Percentiles rank a stretch among this genome's conserved stretches.
phyloP scores from a whole-genome alignment of 2,797 vertebrate species.

The Margarornis squamiger region DNA sequence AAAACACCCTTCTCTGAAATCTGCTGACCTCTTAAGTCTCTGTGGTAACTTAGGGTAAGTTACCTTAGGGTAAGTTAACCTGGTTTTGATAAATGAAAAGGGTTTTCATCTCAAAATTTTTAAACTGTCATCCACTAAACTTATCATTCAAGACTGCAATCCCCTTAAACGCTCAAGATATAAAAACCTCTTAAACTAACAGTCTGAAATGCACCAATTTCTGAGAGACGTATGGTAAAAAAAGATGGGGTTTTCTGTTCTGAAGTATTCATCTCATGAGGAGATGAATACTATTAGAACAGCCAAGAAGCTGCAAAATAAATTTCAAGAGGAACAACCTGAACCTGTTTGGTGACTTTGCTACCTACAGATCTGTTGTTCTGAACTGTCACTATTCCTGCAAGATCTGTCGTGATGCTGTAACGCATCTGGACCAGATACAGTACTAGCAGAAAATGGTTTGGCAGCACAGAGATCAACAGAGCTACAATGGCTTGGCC shows the following conservation, averaged over 20 bases:
- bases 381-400: fast-evolving
- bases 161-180: background rate
- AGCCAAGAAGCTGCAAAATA: background rate
- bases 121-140: background rate
- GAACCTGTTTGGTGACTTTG: background rate
- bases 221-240: background rate
- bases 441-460: background rate
- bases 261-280: background rate
- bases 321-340: background rate
- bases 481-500: background rate
- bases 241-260: background rate
- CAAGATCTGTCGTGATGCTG: background rate
- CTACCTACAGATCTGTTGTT: background rate
- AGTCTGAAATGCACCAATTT: background rate
- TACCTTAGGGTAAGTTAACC: background rate
- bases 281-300: background rate
- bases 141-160: background rate
- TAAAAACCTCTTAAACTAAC: background rate
- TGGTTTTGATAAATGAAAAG: background rate
- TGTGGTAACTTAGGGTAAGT: background rate
- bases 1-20: background rate
- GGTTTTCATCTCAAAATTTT: background rate
- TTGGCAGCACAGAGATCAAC: background rate
- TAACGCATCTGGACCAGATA: background rate
- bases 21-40: background rate